These are phyloP conservation scores for Colostygia pectinataria DNA, from an alignment of 2,888 invertebrate species.

Conservation along the genomic window DNA sequence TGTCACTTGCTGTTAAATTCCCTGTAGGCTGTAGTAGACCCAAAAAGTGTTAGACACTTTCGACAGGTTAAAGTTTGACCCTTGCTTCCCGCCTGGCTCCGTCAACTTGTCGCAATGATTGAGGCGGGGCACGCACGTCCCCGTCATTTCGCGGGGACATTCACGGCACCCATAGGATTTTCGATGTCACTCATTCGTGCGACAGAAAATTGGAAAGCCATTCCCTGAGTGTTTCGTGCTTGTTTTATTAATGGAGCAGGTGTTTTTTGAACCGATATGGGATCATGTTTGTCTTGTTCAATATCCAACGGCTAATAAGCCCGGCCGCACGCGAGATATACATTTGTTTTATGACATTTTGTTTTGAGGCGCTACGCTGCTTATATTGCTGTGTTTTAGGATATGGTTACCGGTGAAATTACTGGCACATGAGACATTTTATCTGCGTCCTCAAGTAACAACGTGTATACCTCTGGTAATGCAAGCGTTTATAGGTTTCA, in stretches of 20 bases:
- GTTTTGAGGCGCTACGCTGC: too few species aligned
- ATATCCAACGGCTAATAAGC: neutral
- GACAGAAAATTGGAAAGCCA: constrained; percentile 41
- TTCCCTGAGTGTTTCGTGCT: constrained; percentile 35
- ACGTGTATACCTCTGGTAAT: too few species aligned
- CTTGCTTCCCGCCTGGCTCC: constrained; percentile 16
- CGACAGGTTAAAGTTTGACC: constrained; percentile 2
- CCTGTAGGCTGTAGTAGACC: neutral
- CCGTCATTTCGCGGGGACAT: constrained; percentile 37
- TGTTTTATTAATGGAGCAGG: constrained; percentile 35
- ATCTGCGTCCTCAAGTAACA: too few species aligned
- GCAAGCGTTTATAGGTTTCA: too few species aligned
- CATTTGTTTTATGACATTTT: too few species aligned
- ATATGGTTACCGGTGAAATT: too few species aligned
- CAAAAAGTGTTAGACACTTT: neutral
- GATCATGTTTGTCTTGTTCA: constrained; percentile 23
- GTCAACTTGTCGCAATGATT: constrained; percentile 35
- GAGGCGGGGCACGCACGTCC: constrained; percentile 38
- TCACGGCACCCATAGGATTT: constrained; percentile 41
- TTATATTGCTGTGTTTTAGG: too few species aligned
- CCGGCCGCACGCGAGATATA: too few species aligned
- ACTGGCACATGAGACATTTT: too few species aligned
- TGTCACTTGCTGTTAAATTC: too few species aligned
- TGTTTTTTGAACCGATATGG: constrained; percentile 29
- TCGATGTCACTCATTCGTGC: constrained; percentile 43